Evolutionary conservation across 2,797 vertebrate genomes (phyloP).

Genomic region (Lepilemur ruficaudatus): DNA sequence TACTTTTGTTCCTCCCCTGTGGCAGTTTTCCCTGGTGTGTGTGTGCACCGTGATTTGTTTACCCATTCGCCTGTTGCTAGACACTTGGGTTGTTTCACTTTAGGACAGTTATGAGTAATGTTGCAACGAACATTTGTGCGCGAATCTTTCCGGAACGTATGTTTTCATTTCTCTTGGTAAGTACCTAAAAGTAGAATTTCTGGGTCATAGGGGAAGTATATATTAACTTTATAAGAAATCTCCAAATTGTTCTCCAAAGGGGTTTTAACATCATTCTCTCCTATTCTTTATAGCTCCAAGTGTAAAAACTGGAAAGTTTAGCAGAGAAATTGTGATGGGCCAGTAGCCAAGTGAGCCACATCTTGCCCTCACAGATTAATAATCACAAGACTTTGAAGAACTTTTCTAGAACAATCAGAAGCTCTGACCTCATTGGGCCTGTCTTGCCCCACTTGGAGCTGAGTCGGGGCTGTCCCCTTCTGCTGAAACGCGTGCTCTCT

Average conservation of each 20-base stretch:
- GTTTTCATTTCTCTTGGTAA: background rate
- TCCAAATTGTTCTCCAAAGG: background rate
- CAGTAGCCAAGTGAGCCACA: background rate
- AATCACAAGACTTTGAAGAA: background rate
- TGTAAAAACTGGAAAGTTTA: background rate
- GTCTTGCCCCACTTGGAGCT: background rate
- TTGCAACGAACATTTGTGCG: accelerated
- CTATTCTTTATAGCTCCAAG: background rate
- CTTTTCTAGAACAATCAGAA: background rate
- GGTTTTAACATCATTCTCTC: background rate
- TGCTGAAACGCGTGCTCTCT: background rate
- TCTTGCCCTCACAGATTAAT: background rate
- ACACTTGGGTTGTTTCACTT: background rate
- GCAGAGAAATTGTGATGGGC: background rate
- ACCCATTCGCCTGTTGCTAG: background rate
- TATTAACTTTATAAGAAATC: background rate
- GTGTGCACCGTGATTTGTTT: background rate
- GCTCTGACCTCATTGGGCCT: background rate
- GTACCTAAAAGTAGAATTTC: background rate
- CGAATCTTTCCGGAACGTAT: background rate
- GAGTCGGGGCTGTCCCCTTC: background rate
- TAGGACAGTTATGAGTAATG: background rate
- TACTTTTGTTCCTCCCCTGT: background rate
- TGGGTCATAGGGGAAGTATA: background rate
- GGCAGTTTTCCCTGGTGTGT: background rate